Evolutionary conservation across 2,888 invertebrate species (phyloP).

Genomic region (Drosophila atripex): DNA sequence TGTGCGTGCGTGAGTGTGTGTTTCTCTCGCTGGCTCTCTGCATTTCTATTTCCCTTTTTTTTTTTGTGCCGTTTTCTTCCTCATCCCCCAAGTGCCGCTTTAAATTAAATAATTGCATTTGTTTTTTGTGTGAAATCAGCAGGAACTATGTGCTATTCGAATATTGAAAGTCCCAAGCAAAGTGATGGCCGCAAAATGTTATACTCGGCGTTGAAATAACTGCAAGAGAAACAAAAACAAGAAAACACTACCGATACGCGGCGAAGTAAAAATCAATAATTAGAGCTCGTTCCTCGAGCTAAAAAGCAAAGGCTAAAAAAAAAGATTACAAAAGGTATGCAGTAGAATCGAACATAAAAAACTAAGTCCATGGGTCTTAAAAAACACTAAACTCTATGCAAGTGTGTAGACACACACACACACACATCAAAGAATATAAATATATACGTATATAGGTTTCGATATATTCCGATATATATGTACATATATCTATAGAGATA

Average conservation of each 20-base stretch:
- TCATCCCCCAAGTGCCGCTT: constrained; percentile 15
- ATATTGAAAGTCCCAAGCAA: background rate
- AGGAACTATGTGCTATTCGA: constrained; percentile 1
- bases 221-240: constrained; percentile 5
- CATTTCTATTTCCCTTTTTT: background rate
- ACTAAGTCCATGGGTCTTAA: constrained; percentile 11
- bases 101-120: constrained; percentile 17
- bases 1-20: background rate
- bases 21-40: constrained; percentile 2
- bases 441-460: constrained; percentile 4
- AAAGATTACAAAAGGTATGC: constrained; percentile 3
- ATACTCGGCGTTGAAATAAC: background rate
- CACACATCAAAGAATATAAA: background rate
- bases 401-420: background rate
- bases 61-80: background rate
- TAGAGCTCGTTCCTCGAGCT: constrained; percentile 47
- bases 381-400: constrained; percentile 16
- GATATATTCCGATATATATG: constrained; percentile 1
- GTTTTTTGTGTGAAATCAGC: constrained; percentile 6
- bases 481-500: background rate
- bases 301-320: constrained; percentile 22
- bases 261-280: constrained; percentile 69
- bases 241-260: constrained; percentile 37
- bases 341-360: background rate
- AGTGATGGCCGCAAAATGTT: constrained; percentile 2